Base-by-base conservation (phyloP, 2,113 vertebrate species). In the Ophiodon elongatus region DNA sequence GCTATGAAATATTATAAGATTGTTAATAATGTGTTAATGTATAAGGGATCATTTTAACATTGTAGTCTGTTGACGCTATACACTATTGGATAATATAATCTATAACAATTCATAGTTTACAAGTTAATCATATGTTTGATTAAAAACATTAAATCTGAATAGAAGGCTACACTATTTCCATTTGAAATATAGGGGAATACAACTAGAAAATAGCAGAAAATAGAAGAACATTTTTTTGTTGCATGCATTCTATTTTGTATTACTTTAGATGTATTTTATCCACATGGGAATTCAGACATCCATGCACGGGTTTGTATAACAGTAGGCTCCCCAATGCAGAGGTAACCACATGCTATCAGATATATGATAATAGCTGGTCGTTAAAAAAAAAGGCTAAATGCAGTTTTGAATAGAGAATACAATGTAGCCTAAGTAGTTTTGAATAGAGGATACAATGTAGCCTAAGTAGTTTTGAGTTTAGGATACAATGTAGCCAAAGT, bases 271-370 rank as follows among this genome's bases (percentile, higher is more conserved):
- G 47, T 14, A 33, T 21, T 31, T 21, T 7, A 60, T 33, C 1
- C 50, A 25, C 75, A 9, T 47, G 54, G 13, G 14, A 31, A 64
- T 56, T 6, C 35, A 56, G 25, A 27, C 62, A n/a, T 56, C 1
- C 45, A 62, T 66, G 27, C 25, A 69, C 19, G 4, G 2, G 47
- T 13, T 2, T 64, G 57, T 15, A 19, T 65, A 25, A 39, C 15
- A 41, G 31, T 10, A n/a, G 69, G 59, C 70, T 88, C 45, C 33
- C 45, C 45, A 47, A 21, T 50, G 47, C 47, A 50, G 47, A 50
- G 47, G 47, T 50, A 19, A 50, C 19, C 7, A 50, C 19, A 50
- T 50, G 47, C 19, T 1, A 17, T 50, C 47, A 50, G 47, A 50
- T 21, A 50, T 21, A 7, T 21, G 19, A 21, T 19, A 50, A 8